Evolutionary conservation across 2,113 vertebrate genomes (phyloP).

Genomic region (Rhadina sibilatrix): DNA sequence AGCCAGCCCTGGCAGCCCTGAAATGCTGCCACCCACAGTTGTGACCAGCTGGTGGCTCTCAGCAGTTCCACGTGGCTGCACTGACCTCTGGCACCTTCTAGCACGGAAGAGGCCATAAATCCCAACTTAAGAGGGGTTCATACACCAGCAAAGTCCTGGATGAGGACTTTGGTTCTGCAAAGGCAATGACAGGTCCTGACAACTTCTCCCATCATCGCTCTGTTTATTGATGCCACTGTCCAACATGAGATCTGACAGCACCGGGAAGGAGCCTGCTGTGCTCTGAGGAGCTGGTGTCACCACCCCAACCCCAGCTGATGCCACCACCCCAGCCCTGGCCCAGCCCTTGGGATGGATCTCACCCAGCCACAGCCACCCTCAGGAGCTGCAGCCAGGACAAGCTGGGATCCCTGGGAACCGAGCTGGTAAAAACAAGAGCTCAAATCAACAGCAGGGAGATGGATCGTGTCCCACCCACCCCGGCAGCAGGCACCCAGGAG

Average conservation of each 20-base stretch:
- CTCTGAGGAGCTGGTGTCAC: not conserved
- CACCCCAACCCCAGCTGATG: not conserved
- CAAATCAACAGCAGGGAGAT: not conserved
- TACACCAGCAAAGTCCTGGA: accelerated
- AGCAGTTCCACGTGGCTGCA: accelerated
- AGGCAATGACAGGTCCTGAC: not conserved
- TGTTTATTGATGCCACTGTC: conserved; percentile 1
- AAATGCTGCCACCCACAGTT: accelerated
- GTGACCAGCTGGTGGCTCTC: not conserved
- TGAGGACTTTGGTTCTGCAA: not conserved
- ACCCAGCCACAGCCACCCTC: not conserved
- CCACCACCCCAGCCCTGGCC: not conserved
- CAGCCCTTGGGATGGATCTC: not conserved
- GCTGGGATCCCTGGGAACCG: accelerated
- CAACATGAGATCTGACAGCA: not conserved
- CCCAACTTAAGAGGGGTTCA: not conserved
- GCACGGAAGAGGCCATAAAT: accelerated
- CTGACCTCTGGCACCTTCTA: not conserved
- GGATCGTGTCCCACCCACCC: not conserved
- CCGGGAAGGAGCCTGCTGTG: accelerated
- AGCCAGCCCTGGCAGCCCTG: not conserved
- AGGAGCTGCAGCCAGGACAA: not conserved
- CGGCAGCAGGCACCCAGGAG: not conserved
- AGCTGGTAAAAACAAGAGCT: not conserved
- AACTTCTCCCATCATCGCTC: not conserved